These are phyloP conservation scores for Florisuga fusca DNA, from an alignment of 2,797 vertebrate species.

Conservation along the genomic window DNA sequence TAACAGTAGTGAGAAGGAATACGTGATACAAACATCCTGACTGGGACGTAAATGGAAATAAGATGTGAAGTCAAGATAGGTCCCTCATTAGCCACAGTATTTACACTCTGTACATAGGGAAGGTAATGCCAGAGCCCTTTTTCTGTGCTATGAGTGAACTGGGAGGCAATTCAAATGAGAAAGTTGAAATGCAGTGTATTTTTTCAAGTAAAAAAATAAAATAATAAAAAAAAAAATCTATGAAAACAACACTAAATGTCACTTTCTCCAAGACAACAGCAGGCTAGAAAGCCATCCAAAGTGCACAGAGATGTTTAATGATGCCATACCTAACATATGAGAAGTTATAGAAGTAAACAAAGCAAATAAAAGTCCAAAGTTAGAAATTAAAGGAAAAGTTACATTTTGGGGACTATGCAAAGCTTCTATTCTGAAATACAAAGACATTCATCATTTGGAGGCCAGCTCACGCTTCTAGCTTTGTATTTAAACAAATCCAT, in stretches of 20 bases:
- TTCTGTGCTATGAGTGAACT: not conserved
- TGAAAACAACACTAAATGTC: not conserved
- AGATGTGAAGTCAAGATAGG: not conserved
- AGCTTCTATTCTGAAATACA: constrained; percentile 30
- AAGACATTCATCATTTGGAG: constrained; percentile 36
- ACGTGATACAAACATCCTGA: not conserved
- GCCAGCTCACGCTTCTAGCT: constrained; percentile 32
- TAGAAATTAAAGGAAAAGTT: constrained; percentile 44
- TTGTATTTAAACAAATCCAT: constrained; percentile 61
- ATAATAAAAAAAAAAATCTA: not conserved
- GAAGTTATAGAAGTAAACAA: not conserved
- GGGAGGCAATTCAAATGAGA: not conserved
- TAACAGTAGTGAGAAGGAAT: not conserved
- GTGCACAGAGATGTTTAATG: not conserved
- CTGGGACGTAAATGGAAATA: not conserved
- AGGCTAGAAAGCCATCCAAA: not conserved
- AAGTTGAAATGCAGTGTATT: not conserved
- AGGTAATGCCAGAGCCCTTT: not conserved
- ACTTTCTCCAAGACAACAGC: not conserved
- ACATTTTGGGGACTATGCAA: constrained; percentile 37
- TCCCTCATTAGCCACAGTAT: not conserved
- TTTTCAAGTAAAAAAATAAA: not conserved
- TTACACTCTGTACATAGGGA: not conserved
- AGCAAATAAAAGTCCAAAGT: not conserved
- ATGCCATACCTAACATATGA: not conserved